These are phyloP conservation scores for Isotomurus palustris DNA, from an alignment of 2,888 invertebrate genomes.

Conservation along the genomic window DNA sequence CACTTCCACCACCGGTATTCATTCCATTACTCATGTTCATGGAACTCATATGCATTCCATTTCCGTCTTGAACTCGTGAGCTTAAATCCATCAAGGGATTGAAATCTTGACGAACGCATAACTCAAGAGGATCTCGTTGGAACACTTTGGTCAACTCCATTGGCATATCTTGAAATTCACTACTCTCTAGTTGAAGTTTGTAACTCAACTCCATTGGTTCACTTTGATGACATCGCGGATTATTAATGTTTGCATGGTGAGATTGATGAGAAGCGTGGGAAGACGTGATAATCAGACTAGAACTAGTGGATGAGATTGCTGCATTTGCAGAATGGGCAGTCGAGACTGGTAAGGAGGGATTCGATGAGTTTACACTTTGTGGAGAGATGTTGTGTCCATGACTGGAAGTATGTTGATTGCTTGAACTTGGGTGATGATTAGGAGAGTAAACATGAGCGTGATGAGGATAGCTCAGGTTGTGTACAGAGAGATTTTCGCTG, in stretches of 20 bases:
- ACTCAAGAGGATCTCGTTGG: conserved; percentile 41
- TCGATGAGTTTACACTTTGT: too few species aligned
- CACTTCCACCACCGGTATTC: conserved; percentile 7
- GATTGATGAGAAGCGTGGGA: neutral
- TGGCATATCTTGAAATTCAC: conserved; percentile 43
- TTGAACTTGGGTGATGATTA: neutral
- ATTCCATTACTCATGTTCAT: conserved; percentile 26
- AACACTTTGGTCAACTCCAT: conserved; percentile 45
- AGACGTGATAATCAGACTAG: neutral
- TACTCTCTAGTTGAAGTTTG: conserved; percentile 31
- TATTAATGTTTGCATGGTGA: neutral
- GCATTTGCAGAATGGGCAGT: neutral
- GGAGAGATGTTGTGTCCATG: neutral
- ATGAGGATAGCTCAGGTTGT: neutral
- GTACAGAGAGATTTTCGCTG: conserved; percentile 7
- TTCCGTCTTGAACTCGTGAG: conserved; percentile 30
- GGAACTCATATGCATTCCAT: conserved; percentile 8
- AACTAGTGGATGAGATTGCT: conserved; percentile 7
- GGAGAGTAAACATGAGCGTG: neutral
- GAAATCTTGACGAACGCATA: conserved; percentile 31
- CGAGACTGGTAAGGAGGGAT: conserved; percentile 1
- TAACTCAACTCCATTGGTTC: conserved; percentile 45
- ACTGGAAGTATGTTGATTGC: neutral
- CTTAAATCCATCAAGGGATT: conserved; percentile 40
- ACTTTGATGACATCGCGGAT: conserved; percentile 26